These are phyloP conservation scores for Agrochola lychnidis DNA, from an alignment of 2,888 invertebrate genomes.

Conservation along the genomic window DNA sequence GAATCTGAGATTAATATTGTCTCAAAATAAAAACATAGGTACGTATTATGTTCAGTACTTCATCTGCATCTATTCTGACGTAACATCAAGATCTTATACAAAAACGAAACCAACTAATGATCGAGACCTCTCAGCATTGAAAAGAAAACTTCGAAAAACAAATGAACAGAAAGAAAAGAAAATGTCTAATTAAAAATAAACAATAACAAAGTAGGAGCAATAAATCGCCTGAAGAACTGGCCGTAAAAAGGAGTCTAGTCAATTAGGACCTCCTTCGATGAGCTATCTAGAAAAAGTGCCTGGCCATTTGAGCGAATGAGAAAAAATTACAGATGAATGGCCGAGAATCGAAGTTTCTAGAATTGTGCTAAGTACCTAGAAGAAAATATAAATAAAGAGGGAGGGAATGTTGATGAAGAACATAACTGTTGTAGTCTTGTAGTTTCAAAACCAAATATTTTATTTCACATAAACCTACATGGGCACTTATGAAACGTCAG, in stretches of 20 bases:
- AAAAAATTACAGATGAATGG: slow-evolving; percentile 22
- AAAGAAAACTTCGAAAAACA: not conserved
- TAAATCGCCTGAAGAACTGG: slow-evolving; percentile 13
- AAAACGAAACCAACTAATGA: not conserved
- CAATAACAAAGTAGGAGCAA: slow-evolving; percentile 21
- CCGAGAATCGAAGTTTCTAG: slow-evolving; percentile 7
- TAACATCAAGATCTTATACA: not conserved
- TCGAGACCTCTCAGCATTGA: not conserved
- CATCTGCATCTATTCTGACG: not conserved
- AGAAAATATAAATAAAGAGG: not conserved
- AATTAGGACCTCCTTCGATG: slow-evolving; percentile 47
- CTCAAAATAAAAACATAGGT: too few relatives aligned
- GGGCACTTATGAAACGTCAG: too few relatives aligned
- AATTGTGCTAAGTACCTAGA: not conserved
- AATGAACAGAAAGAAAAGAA: slow-evolving; percentile 18
- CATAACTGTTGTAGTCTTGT: too few relatives aligned
- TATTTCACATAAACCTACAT: too few relatives aligned
- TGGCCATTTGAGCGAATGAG: slow-evolving; percentile 10
- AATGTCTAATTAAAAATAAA: slow-evolving; percentile 43
- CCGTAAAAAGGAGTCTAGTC: slow-evolving; percentile 34
- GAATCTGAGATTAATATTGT: not conserved
- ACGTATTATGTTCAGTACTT: not conserved
- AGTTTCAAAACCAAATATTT: too few relatives aligned
- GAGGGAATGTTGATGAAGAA: not conserved
- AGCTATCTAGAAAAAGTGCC: slow-evolving; percentile 28